Percentiles rank a stretch among this genome's conserved stretches.
phyloP scores from a whole-genome alignment of 2,888 invertebrate genomes.

The Apamea epomidion region DNA sequence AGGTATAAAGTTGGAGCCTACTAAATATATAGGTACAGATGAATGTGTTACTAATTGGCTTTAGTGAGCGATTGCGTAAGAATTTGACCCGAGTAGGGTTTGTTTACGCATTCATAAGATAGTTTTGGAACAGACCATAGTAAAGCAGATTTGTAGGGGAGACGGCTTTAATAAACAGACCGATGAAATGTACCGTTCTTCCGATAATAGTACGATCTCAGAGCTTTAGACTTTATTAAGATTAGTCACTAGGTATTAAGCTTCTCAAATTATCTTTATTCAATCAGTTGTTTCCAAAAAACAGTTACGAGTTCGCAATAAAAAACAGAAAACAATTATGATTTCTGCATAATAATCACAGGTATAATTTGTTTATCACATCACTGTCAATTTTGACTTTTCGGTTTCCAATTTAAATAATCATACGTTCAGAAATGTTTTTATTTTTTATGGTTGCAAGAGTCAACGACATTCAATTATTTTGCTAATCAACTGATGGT shows the following conservation, averaged over 20 bases:
- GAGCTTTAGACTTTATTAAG: slow-evolving; percentile 5
- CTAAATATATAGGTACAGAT: background rate
- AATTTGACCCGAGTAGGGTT: background rate
- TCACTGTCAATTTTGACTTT: slow-evolving; percentile 52
- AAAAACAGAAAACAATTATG: slow-evolving; percentile 46
- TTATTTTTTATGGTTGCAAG: slow-evolving; percentile 33
- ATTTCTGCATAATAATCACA: slow-evolving; percentile 47
- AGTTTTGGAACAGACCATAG: background rate
- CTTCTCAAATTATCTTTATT: slow-evolving; percentile 41
- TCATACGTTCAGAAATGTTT: slow-evolving; percentile 47
- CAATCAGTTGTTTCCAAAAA: slow-evolving; percentile 15
- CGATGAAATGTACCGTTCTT: background rate
- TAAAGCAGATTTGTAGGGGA: background rate
- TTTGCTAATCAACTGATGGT: slow-evolving; percentile 25
- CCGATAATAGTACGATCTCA: background rate
- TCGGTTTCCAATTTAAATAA: slow-evolving; percentile 60
- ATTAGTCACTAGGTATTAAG: background rate
- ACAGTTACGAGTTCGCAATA: slow-evolving; percentile 16
- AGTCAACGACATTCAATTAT: slow-evolving; percentile 46
- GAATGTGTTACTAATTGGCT: background rate
- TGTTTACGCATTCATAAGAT: background rate
- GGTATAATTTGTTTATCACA: slow-evolving; percentile 51
- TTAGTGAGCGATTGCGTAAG: background rate
- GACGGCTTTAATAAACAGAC: background rate
- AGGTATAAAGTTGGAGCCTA: background rate